phyloP scores from a whole-genome alignment of 2,888 invertebrate genomes.

The Acanthosepion esculentum region DNA sequence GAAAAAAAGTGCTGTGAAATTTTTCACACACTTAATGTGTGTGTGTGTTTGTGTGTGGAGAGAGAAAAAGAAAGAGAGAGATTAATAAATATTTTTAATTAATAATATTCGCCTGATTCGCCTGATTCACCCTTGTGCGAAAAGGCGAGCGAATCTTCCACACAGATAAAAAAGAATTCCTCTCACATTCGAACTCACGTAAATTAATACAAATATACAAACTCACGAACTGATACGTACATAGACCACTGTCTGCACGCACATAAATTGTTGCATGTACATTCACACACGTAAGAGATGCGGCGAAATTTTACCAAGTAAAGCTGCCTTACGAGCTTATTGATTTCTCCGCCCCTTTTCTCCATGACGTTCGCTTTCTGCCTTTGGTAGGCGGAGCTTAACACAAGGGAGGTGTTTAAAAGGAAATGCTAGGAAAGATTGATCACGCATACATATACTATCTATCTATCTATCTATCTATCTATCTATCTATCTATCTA shows the following conservation, averaged over 20 bases:
- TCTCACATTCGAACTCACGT: neutral
- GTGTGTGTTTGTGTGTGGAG: no score
- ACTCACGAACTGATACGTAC: neutral
- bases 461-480: neutral
- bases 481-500: neutral
- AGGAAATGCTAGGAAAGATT: neutral
- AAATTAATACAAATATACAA: neutral
- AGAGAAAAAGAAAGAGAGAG: no score
- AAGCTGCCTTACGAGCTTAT: neutral
- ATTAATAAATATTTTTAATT: no score
- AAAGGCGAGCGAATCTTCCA: no score
- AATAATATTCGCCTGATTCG: no score
- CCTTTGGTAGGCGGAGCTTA: neutral
- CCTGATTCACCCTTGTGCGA: no score
- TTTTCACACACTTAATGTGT: no score
- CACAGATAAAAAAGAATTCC: no score
- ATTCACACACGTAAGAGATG: neutral
- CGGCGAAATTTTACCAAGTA: neutral
- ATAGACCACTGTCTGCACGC: neutral
- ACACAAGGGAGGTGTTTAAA: neutral
- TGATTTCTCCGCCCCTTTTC: neutral
- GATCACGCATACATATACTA: neutral
- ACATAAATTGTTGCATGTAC: neutral
- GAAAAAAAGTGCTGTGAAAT: no score
- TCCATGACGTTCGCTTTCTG: neutral